Conservation (phyloP, 2,888 invertebrate species). For the Xestia sexstrigata region DNA sequence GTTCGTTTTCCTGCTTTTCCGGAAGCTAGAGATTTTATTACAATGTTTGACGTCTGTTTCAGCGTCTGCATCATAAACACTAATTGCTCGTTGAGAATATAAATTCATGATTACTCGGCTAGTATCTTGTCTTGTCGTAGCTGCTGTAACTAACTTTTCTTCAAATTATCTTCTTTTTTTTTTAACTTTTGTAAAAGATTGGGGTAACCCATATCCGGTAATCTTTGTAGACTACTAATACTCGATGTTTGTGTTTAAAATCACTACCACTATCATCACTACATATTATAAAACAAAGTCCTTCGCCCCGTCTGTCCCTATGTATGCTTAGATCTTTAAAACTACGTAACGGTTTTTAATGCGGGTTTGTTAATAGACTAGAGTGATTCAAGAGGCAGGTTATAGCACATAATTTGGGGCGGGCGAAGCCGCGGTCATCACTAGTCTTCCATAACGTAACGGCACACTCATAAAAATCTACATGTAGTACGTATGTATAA, state of each 20-base stretch:
- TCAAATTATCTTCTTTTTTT: background rate
- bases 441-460: no score
- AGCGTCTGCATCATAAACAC: constrained; percentile 12
- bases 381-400: no score
- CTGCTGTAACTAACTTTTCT: background rate
- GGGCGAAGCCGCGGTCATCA: no score
- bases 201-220: background rate
- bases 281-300: no score
- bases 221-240: background rate
- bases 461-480: background rate
- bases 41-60: constrained; percentile 22
- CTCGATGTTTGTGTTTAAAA: background rate
- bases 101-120: background rate
- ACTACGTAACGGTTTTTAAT: no score
- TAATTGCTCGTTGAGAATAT: constrained; percentile 19
- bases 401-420: no score
- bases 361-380: no score
- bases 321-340: no score
- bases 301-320: no score
- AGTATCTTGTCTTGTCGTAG: no score
- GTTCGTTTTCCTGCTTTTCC: constrained; percentile 38
- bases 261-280: no score
- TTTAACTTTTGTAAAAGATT: background rate
- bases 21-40: constrained; percentile 36
- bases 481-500: background rate